Evolutionary conservation across 1,140 invertebrate species (phyloP).

Genomic region (Listronotus bonariensis): DNA sequence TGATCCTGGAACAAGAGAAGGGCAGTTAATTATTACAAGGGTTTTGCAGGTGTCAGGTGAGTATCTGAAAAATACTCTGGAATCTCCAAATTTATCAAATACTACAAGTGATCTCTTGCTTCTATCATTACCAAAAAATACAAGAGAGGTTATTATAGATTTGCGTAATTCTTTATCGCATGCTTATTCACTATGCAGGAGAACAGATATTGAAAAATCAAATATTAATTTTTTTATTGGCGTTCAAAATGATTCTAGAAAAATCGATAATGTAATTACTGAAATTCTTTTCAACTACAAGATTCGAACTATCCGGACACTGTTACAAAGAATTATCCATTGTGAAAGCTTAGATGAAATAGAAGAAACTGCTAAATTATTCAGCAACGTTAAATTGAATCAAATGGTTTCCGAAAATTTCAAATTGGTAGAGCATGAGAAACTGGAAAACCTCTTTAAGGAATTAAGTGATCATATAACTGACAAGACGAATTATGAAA

Average conservation of each 20-base stretch:
- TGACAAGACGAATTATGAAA: conserved; percentile 8
- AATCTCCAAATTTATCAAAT: conserved; percentile 1
- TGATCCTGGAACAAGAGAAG: not conserved
- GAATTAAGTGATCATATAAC: conserved; percentile 5
- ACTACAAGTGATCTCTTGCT: not conserved
- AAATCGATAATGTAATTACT: conserved; percentile 8
- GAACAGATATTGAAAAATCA: conserved; percentile 1
- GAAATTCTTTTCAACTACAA: conserved; percentile 8
- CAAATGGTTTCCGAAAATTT: not conserved
- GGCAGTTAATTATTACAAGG: conserved; percentile 10
- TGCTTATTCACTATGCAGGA: conserved; percentile 2
- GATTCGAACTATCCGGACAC: not conserved
- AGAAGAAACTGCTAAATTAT: not conserved
- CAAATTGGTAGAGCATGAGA: not conserved
- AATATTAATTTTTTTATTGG: conserved; percentile 1
- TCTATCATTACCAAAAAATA: not conserved
- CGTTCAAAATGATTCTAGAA: not conserved
- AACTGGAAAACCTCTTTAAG: not conserved
- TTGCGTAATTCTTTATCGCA: conserved; percentile 11
- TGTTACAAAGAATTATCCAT: not conserved
- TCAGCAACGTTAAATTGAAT: not conserved
- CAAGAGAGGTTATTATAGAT: conserved; percentile 2
- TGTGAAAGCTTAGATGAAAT: not conserved
- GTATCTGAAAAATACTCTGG: conserved; percentile 6
- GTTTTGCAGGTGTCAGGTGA: conserved; percentile 1